phyloP scores from a whole-genome alignment of 2,113 vertebrate species.

The Pachyramphus minor region DNA sequence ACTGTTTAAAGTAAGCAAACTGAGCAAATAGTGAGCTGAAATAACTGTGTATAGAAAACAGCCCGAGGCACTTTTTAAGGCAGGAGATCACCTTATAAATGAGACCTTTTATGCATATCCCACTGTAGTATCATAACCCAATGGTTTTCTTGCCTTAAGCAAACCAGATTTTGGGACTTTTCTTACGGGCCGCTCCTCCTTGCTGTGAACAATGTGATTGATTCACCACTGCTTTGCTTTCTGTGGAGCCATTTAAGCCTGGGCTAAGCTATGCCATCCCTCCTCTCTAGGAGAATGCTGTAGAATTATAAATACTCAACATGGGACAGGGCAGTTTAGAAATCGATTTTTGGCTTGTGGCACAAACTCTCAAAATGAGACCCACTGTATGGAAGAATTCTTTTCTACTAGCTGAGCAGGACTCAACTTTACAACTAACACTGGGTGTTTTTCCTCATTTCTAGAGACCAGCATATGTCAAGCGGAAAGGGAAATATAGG shows the following conservation, averaged over 20 bases:
- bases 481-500: not conserved
- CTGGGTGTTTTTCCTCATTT: not conserved
- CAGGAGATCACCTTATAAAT: not conserved
- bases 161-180: not conserved
- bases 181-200: not conserved
- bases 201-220: fast-evolving
- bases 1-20: not conserved
- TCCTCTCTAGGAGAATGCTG: not conserved
- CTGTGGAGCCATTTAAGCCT: not conserved
- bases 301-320: not conserved
- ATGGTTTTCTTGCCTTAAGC: not conserved
- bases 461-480: not conserved
- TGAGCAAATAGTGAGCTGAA: not conserved
- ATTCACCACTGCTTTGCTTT: not conserved
- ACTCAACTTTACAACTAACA: not conserved
- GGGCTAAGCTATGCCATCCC: not conserved
- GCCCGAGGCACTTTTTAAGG: not conserved
- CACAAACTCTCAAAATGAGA: not conserved
- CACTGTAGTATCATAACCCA: not conserved
- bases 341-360: not conserved
- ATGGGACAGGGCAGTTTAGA: not conserved
- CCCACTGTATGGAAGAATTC: not conserved
- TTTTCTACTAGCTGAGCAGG: not conserved
- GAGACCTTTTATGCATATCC: not conserved
- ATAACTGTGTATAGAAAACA: not conserved